phyloP scores from a whole-genome alignment of 2,888 invertebrate species.

The Apodemia zela region DNA sequence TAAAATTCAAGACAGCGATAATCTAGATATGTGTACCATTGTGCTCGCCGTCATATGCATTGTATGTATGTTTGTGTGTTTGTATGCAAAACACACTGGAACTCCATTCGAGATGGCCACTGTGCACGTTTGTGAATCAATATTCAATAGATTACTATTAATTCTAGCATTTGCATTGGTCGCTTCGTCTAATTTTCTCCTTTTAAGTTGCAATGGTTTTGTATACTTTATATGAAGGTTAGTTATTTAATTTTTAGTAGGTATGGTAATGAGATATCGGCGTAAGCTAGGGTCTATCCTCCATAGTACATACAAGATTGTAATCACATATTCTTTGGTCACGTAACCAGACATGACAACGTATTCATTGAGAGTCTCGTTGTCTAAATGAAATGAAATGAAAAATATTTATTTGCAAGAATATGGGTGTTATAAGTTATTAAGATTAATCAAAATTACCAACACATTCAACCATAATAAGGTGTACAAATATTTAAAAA shows the following conservation, averaged over 20 bases:
- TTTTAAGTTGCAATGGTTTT: constrained; percentile 28
- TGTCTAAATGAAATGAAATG: no score
- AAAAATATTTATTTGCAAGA: no score
- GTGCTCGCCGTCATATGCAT: constrained; percentile 37
- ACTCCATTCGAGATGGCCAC: constrained; percentile 45
- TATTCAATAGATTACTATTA: constrained; percentile 46
- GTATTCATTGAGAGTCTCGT: no score
- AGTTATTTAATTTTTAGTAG: not conserved
- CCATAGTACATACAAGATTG: no score
- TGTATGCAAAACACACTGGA: constrained; percentile 67
- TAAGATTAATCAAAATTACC: no score
- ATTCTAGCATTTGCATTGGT: constrained; percentile 20
- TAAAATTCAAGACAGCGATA: constrained; percentile 42
- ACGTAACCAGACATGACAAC: no score
- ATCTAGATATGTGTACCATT: constrained; percentile 55
- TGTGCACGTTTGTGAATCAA: constrained; percentile 49
- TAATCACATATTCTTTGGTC: no score
- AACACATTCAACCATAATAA: no score
- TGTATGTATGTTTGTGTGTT: constrained; percentile 55
- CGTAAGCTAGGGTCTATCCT: no score
- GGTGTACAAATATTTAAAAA: no score
- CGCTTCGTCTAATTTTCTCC: constrained; percentile 32
- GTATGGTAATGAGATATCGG: no score
- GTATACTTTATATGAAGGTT: constrained; percentile 7
- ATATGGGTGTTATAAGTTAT: no score